These are phyloP conservation scores for Gopherus evgoodei DNA, from an alignment of 2,113 vertebrate genomes.

Conservation along the genomic window DNA sequence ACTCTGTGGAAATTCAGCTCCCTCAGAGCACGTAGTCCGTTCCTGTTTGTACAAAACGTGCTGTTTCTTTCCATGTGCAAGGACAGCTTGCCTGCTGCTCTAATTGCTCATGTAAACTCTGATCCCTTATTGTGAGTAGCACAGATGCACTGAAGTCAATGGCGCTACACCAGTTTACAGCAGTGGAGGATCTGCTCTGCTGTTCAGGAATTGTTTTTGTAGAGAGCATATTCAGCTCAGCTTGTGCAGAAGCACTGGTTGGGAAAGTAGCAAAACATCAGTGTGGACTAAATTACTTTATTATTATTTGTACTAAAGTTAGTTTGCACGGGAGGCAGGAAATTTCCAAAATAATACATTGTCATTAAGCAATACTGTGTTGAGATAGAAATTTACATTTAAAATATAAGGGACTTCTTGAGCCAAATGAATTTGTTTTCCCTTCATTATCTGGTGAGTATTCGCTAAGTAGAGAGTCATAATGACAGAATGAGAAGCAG, in stretches of 20 bases:
- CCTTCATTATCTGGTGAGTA: background rate
- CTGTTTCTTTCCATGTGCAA: background rate
- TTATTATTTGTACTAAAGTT: background rate
- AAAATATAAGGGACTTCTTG: background rate
- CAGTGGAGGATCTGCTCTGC: background rate
- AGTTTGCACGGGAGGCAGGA: background rate
- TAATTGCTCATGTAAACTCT: background rate
- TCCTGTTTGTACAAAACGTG: background rate
- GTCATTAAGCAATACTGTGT: background rate
- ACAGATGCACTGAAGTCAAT: background rate
- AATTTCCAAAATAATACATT: background rate
- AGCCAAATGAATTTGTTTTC: background rate
- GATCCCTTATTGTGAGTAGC: background rate
- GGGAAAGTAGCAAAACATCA: background rate
- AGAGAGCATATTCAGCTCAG: background rate
- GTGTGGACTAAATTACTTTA: background rate
- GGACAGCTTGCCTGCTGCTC: background rate
- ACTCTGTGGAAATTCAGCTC: background rate
- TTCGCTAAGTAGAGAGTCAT: background rate
- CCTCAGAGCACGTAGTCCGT: background rate
- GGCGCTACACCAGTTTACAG: background rate
- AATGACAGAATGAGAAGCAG: too few relatives aligned
- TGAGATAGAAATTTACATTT: background rate
- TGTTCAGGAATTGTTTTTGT: background rate
- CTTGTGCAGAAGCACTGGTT: background rate